Conservation (phyloP, 2,888 invertebrate genomes). For the Bruchidius siliquastri region DNA sequence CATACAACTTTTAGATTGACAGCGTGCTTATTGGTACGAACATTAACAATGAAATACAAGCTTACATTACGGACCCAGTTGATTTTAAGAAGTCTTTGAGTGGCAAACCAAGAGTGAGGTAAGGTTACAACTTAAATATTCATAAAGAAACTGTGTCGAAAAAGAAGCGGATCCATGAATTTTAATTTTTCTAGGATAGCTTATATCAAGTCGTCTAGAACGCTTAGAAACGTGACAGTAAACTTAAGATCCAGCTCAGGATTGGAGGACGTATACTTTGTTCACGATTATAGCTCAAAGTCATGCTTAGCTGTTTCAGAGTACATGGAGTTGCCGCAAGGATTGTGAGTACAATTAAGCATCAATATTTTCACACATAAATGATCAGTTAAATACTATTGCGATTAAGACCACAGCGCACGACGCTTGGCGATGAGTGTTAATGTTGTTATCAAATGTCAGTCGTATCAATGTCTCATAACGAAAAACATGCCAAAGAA, state of each 20-base stretch:
- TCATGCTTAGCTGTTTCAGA: slow-evolving; percentile 55
- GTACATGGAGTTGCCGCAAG: slow-evolving; percentile 57
- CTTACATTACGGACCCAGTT: slow-evolving; percentile 55
- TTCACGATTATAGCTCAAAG: slow-evolving; percentile 41
- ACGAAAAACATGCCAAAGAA: no score
- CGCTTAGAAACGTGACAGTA: slow-evolving; percentile 40
- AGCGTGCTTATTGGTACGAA: slow-evolving; percentile 44
- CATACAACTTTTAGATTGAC: slow-evolving; percentile 40
- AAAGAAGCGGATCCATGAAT: neutral
- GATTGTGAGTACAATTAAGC: slow-evolving; percentile 45
- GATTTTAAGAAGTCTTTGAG: slow-evolving; percentile 56
- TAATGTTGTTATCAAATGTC: no score
- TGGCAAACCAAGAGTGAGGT: slow-evolving; percentile 62
- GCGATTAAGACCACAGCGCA: no score
- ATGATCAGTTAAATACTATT: no score
- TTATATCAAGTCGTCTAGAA: slow-evolving; percentile 36
- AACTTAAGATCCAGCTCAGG: slow-evolving; percentile 36
- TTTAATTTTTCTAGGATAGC: slow-evolving; percentile 37
- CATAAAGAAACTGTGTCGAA: neutral
- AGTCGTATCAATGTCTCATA: no score
- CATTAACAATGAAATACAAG: slow-evolving; percentile 47
- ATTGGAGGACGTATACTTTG: slow-evolving; percentile 54
- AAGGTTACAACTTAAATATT: no score
- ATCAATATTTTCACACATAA: no score
- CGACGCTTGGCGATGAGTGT: no score